These are phyloP conservation scores for Pteromalus puparum DNA, from an alignment of 1,140 invertebrate species.

Conservation along the genomic window DNA sequence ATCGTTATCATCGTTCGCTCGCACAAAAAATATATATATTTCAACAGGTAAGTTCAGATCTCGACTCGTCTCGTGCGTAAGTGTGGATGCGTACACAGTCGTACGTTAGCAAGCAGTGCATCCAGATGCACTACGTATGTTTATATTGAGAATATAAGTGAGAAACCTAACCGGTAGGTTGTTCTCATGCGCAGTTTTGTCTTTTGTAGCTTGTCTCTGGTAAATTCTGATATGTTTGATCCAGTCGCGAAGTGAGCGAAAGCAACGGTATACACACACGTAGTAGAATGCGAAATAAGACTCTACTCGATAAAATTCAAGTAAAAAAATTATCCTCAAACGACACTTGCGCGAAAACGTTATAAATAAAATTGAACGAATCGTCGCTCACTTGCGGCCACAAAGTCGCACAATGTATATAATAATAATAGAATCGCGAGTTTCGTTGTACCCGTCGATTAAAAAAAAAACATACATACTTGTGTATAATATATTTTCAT, in stretches of 20 bases:
- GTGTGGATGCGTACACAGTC: background rate
- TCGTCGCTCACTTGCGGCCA: background rate
- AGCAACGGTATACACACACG: background rate
- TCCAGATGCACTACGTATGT: background rate
- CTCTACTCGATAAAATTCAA: background rate
- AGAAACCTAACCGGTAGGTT: constrained; percentile 39
- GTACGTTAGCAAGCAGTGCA: constrained; percentile 3
- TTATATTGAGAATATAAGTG: background rate
- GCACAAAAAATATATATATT: constrained; percentile 2
- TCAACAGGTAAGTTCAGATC: constrained; percentile 28
- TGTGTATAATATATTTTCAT: background rate
- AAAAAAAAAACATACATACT: background rate
- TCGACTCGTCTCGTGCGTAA: background rate
- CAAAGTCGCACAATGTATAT: background rate
- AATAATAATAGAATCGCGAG: background rate
- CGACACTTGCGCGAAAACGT: background rate
- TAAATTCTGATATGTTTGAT: background rate
- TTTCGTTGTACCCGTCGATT: constrained; percentile 7
- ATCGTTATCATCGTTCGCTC: background rate
- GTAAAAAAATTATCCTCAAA: background rate
- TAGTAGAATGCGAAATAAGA: background rate
- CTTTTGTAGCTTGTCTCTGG: background rate
- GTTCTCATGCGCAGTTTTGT: background rate
- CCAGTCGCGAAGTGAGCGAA: background rate
- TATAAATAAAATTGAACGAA: background rate